Percentiles rank a stretch among this genome's conserved stretches.
These are phyloP conservation scores for Tipula unca DNA, from an alignment of 2,888 invertebrate species.

Conservation along the genomic window DNA sequence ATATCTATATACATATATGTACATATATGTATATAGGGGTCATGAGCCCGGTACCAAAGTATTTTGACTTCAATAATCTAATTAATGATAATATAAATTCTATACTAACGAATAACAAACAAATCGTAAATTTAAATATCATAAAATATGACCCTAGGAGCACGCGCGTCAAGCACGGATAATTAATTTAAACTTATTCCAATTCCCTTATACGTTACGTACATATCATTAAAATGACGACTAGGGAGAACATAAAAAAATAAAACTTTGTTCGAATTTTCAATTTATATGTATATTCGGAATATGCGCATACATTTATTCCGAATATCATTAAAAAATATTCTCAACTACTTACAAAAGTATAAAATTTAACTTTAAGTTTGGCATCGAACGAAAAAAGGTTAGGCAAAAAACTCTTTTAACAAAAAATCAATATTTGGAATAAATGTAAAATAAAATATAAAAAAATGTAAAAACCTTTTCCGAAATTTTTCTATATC, in stretches of 20 bases:
- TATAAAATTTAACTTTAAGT: not conserved
- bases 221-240: not conserved
- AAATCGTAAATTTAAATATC: not conserved
- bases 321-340: not conserved
- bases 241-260: not conserved
- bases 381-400: not conserved
- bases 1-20: not conserved
- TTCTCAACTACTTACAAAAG: not conserved
- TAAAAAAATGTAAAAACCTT: not conserved
- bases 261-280: not conserved
- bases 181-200: not conserved
- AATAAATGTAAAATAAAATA: not conserved
- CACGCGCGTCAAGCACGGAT: not conserved
- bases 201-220: not conserved
- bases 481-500: not conserved
- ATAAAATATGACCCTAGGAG: not conserved
- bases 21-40: not conserved
- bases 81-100: not conserved
- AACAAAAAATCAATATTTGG: slow-evolving; percentile 8
- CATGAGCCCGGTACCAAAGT: not conserved
- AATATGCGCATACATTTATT: slow-evolving; percentile 2
- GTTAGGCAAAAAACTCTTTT: slow-evolving; percentile 10
- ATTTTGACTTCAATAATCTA: not conserved
- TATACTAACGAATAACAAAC: not conserved
- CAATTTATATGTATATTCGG: not conserved